phyloP scores from a whole-genome alignment of 2,113 vertebrate species.

The Phocoena sinus region DNA sequence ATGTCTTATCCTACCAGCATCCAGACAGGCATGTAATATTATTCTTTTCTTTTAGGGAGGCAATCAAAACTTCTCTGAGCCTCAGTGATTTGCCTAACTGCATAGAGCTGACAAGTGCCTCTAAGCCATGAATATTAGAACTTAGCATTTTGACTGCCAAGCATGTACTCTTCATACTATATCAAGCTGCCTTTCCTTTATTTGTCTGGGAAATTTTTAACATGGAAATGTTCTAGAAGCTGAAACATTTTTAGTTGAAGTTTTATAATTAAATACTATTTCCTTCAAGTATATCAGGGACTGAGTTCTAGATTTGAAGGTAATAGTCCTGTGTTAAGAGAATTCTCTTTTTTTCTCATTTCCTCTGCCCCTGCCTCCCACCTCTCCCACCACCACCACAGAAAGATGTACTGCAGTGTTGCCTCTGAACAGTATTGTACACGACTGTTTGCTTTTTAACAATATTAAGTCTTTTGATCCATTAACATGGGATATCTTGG shows the following conservation, averaged over 20 bases:
- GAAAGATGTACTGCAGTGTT: neutral
- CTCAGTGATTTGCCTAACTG: neutral
- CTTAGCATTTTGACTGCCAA: neutral
- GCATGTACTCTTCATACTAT: neutral
- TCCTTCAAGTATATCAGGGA: neutral
- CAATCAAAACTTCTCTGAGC: neutral
- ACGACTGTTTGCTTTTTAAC: neutral
- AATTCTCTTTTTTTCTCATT: neutral
- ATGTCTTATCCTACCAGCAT: neutral
- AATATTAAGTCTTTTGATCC: neutral
- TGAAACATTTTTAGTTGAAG: slow-evolving; percentile 7
- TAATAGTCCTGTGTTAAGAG: neutral
- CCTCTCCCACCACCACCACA: neutral
- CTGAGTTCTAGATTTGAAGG: neutral
- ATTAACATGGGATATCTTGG: neutral
- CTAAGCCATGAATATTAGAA: neutral
- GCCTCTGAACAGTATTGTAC: neutral
- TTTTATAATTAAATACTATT: slow-evolving; percentile 5
- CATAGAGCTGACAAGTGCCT: neutral
- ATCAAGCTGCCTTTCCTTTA: neutral
- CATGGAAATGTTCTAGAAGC: neutral
- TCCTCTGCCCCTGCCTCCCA: neutral
- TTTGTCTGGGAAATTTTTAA: neutral
- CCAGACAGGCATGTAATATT: neutral
- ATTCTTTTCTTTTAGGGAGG: neutral